A percentile compares a stretch with the other conserved stretches of the same genome.
Evolutionary conservation across 2,888 invertebrate species (phyloP).

Genomic region (Julus scanicus): DNA sequence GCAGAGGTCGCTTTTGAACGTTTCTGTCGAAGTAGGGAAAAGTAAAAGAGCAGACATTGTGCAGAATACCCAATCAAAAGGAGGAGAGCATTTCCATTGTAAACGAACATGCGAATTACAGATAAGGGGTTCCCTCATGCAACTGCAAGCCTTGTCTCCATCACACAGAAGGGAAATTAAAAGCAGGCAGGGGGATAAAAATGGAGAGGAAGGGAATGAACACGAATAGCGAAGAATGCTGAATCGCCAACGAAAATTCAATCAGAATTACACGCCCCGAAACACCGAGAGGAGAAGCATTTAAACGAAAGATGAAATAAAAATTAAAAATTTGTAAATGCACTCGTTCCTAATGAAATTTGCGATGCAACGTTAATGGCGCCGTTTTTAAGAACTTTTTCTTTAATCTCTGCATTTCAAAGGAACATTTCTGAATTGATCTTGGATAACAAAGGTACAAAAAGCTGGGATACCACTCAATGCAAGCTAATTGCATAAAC

Average conservation of each 20-base stretch:
- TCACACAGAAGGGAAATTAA: conserved; percentile 36
- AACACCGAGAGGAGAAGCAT: background rate
- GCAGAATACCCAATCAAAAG: conserved; percentile 6
- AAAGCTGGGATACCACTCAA: too few species aligned
- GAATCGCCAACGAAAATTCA: background rate
- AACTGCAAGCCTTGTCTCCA: conserved; percentile 4
- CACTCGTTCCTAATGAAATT: too few species aligned
- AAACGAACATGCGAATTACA: conserved; percentile 49
- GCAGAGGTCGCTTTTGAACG: background rate
- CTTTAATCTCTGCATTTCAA: too few species aligned
- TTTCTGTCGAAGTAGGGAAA: background rate
- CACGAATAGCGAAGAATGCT: background rate
- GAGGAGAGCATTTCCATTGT: conserved; percentile 41
- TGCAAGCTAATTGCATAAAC: too few species aligned
- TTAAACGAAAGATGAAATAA: too few species aligned
- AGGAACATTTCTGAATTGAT: too few species aligned
- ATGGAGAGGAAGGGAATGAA: background rate
- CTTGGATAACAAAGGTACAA: too few species aligned
- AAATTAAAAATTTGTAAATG: too few species aligned
- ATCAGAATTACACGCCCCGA: background rate
- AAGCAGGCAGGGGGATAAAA: conserved; percentile 3
- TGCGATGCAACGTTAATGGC: too few species aligned
- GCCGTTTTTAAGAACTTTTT: too few species aligned
- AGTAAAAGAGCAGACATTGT: background rate
- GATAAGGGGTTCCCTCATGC: conserved; percentile 37